These are phyloP conservation scores for Hippocampus guttulatus DNA, from an alignment of 2,113 vertebrate species.

Conservation along the genomic window DNA sequence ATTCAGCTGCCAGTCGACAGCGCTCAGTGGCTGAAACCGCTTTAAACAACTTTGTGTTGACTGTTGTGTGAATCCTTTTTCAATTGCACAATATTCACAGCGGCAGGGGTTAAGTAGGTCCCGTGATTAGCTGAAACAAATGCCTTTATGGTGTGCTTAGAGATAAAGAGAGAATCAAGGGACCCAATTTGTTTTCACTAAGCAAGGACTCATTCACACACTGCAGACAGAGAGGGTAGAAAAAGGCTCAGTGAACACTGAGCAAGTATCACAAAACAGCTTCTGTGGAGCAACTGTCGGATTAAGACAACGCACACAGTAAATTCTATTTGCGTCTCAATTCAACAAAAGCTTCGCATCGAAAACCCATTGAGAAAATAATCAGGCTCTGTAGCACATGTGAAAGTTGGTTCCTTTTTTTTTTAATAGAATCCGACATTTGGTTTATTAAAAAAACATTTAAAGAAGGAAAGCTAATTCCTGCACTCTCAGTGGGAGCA, in stretches of 20 bases:
- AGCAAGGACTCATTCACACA: constrained; percentile 29
- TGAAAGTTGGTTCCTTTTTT: background rate
- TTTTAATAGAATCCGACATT: background rate
- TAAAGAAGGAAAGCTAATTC: background rate
- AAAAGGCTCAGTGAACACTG: constrained; percentile 14
- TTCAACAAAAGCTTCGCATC: background rate
- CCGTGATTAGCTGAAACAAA: constrained; percentile 57
- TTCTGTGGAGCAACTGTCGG: constrained; percentile 16
- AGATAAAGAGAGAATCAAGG: constrained; percentile 36
- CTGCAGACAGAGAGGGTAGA: constrained; percentile 18
- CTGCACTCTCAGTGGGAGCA: background rate
- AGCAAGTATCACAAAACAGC: constrained; percentile 8
- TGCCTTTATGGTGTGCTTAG: constrained; percentile 42
- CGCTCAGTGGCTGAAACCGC: constrained; percentile 45
- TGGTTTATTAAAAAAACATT: background rate
- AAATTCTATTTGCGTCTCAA: constrained; percentile 8
- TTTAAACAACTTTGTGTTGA: constrained; percentile 65
- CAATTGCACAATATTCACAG: constrained; percentile 56
- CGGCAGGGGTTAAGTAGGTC: constrained; percentile 58
- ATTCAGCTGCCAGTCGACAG: constrained; percentile 45
- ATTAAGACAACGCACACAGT: constrained; percentile 2
- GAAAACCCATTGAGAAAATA: background rate
- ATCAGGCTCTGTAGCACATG: background rate
- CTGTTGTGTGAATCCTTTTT: constrained; percentile 54
- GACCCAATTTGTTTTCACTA: constrained; percentile 40